A percentile compares a stretch with the other conserved stretches of the same genome.
Conservation (phyloP, 2,113 vertebrate species). For the Panthera uncia region DNA sequence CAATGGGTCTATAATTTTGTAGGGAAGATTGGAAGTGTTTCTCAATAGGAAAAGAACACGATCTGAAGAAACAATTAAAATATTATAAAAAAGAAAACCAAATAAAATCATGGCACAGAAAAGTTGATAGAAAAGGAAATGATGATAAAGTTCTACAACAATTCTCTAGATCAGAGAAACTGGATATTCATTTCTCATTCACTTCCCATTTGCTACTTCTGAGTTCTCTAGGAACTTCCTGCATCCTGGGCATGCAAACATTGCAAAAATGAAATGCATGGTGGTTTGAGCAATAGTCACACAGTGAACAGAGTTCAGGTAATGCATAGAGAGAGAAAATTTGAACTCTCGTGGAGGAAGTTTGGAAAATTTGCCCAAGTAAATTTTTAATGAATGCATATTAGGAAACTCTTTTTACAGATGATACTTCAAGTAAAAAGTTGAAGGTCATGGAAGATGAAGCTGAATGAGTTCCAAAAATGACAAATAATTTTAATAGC, state of each 20-base stretch:
- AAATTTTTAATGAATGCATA: not conserved
- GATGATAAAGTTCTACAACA: not conserved
- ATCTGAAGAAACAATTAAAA: not conserved
- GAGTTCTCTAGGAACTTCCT: not conserved
- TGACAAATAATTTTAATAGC: not conserved
- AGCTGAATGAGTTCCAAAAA: not conserved
- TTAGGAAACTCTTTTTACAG: not conserved
- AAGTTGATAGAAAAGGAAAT: not conserved
- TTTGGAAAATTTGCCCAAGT: not conserved
- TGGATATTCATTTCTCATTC: fast-evolving
- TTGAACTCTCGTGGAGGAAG: not conserved
- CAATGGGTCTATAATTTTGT: not conserved
- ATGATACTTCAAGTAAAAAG: not conserved
- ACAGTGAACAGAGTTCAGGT: not conserved
- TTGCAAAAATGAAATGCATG: not conserved
- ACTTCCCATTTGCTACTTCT: not conserved
- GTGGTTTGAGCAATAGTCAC: not conserved
- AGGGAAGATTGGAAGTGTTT: not conserved
- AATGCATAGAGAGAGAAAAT: not conserved
- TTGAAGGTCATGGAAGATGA: not conserved
- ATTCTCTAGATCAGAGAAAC: not conserved
- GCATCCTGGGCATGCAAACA: too few relatives aligned
- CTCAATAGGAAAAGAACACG: not conserved
- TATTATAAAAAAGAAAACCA: not conserved
- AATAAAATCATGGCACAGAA: not conserved